phyloP scores from a whole-genome alignment of 37 sponge, comb jelly and placozoan genomes.

The Tethya wilhelma region DNA sequence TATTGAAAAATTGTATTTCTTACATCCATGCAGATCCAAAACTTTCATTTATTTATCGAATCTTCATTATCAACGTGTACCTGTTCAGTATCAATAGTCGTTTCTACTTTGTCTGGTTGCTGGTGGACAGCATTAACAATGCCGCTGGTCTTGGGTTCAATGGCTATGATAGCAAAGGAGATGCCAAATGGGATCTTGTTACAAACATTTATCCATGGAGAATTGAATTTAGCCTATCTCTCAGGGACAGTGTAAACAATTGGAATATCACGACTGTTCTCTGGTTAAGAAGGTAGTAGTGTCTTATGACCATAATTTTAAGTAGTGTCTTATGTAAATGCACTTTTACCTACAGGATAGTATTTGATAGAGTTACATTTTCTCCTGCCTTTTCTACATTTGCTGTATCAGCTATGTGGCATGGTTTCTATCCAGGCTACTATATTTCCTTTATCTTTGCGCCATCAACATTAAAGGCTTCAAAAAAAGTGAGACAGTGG shows the following conservation, averaged over 20 bases:
- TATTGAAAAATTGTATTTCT: too few species aligned
- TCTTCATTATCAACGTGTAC: conserved; percentile 6
- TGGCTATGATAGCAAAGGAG: conserved; percentile 71
- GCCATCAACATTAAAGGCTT: conserved; percentile 39
- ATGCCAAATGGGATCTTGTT: conserved; percentile 71
- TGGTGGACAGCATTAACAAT: conserved; percentile 77
- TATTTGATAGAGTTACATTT: conserved; percentile 5
- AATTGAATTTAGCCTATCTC: conserved; percentile 63
- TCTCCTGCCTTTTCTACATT: conserved; percentile 60
- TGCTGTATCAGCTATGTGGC: conserved; percentile 84
- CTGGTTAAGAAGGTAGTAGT: conserved; percentile 85
- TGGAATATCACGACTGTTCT: conserved; percentile 74
- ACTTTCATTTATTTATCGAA: not conserved
- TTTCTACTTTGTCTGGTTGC: conserved; percentile 39
- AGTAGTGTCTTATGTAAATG: too few species aligned
- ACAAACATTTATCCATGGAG: conserved; percentile 27
- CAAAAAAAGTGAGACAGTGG: conserved; percentile 80
- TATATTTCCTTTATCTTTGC: conserved; percentile 66
- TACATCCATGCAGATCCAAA: conserved; percentile 3
- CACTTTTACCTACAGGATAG: conserved; percentile 14
- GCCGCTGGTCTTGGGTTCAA: conserved; percentile 82
- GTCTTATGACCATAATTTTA: too few species aligned
- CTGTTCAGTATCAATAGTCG: conserved; percentile 2
- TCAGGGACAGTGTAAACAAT: conserved; percentile 16
- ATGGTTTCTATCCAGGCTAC: conserved; percentile 93